phyloP scores from a whole-genome alignment of 2,113 vertebrate genomes.

The Thomomys bottae region DNA sequence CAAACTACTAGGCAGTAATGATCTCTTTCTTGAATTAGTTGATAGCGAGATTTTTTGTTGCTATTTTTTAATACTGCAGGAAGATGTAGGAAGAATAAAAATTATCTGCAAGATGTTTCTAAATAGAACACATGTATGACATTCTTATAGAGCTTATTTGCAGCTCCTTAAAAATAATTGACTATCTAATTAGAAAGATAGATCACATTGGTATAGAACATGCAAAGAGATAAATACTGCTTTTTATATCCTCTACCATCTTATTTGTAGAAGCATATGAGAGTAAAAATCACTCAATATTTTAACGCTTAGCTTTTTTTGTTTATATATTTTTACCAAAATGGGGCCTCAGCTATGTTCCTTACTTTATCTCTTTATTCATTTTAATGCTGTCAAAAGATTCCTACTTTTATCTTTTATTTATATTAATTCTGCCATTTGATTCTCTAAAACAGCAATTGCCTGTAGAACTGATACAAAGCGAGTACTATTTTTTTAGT shows the following conservation, averaged over 20 bases:
- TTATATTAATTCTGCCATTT: conserved; percentile 1
- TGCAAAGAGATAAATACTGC: conserved; percentile 65
- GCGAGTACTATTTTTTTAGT: neutral
- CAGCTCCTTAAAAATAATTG: conserved; percentile 81
- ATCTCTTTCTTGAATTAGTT: conserved; percentile 58
- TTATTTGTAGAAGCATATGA: conserved; percentile 9
- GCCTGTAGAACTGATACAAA: neutral
- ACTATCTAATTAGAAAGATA: conserved; percentile 78
- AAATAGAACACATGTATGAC: conserved; percentile 73
- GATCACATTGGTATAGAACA: conserved; percentile 67
- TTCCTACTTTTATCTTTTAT: neutral
- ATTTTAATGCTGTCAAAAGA: conserved; percentile 7
- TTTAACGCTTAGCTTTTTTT: conserved; percentile 65
- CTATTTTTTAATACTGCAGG: conserved; percentile 43
- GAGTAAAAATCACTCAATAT: conserved; percentile 44
- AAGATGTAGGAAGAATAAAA: conserved; percentile 69
- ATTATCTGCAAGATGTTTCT: conserved; percentile 71
- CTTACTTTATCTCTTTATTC: neutral
- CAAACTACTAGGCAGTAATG: conserved; percentile 27
- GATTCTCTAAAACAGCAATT: neutral
- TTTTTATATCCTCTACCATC: conserved; percentile 60
- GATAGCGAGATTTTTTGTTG: conserved; percentile 32
- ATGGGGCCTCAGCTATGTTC: neutral
- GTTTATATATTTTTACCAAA: neutral
- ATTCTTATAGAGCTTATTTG: conserved; percentile 78